phyloP scores from a whole-genome alignment of 2,797 vertebrate genomes.

The Xiphorhynchus erythropygius region DNA sequence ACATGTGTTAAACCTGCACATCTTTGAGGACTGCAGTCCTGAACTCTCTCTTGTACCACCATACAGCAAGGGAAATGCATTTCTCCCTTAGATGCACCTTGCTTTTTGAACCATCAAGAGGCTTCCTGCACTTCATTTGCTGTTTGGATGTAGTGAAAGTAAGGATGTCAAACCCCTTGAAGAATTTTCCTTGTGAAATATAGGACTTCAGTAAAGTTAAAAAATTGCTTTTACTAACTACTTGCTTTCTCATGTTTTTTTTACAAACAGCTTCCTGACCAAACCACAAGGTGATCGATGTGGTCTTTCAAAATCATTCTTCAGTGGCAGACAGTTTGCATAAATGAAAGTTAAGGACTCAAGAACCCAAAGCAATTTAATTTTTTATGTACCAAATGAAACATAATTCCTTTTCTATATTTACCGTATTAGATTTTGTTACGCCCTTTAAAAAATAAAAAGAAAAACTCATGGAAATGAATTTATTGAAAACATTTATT shows the following conservation, averaged over 20 bases:
- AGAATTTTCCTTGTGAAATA: background rate
- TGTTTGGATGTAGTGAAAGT: background rate
- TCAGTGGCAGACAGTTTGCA: background rate
- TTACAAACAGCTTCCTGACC: background rate
- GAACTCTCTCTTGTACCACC: background rate
- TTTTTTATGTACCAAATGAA: background rate
- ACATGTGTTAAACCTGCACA: background rate
- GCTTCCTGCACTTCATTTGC: background rate
- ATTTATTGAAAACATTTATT: background rate
- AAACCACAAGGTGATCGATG: conserved; percentile 18
- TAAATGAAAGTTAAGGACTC: conserved; percentile 32
- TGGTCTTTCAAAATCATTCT: conserved; percentile 1
- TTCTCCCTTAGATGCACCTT: background rate
- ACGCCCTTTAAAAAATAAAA: background rate
- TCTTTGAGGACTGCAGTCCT: background rate
- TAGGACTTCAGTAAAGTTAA: background rate
- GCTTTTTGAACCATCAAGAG: background rate
- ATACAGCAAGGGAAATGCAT: background rate
- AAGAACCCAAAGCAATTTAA: background rate
- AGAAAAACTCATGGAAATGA: background rate
- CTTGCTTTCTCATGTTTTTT: background rate
- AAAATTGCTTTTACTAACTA: conserved; percentile 1
- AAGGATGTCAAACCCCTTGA: background rate
- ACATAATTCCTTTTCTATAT: background rate
- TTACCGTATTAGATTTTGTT: background rate